Conservation (phyloP, 2,797 vertebrate species). For the Malurus leucopterus region DNA sequence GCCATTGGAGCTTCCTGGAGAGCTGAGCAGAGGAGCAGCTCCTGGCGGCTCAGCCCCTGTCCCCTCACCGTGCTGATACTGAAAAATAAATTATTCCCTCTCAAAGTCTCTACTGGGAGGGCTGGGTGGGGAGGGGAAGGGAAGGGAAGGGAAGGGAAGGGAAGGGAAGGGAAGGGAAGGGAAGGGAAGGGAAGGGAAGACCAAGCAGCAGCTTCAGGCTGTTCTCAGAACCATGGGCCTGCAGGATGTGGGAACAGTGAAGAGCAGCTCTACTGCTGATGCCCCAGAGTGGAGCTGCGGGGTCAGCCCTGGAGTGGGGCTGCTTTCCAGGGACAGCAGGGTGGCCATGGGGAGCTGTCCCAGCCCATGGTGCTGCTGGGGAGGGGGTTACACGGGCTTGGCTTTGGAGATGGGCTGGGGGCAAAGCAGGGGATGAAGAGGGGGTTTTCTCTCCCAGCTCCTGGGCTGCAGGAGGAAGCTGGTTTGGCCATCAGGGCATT, state of each 20-base stretch:
- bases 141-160: neutral
- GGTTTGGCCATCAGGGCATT: neutral
- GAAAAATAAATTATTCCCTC: neutral
- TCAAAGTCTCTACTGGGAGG: neutral
- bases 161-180: neutral
- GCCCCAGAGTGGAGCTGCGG: rapidly evolving
- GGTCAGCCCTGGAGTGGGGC: neutral
- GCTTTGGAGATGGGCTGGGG: neutral
- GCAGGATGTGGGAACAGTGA: slow-evolving; percentile 29
- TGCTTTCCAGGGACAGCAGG: neutral
- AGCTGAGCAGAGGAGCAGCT: neutral
- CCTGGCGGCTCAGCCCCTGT: neutral
- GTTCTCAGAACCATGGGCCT: neutral
- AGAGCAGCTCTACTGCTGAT: neutral
- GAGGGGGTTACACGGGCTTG: neutral
- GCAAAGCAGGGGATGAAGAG: neutral
- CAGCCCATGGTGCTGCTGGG: neutral
- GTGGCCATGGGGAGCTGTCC: neutral
- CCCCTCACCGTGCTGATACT: neutral
- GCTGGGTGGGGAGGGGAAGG: neutral
- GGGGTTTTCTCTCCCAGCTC: neutral
- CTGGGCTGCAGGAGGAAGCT: neutral
- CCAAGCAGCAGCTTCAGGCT: neutral
- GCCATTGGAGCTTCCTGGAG: neutral
- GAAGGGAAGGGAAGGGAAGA: neutral